Conservation (phyloP, 1,140 invertebrate genomes). For the Brachionus paranguensis region DNA sequence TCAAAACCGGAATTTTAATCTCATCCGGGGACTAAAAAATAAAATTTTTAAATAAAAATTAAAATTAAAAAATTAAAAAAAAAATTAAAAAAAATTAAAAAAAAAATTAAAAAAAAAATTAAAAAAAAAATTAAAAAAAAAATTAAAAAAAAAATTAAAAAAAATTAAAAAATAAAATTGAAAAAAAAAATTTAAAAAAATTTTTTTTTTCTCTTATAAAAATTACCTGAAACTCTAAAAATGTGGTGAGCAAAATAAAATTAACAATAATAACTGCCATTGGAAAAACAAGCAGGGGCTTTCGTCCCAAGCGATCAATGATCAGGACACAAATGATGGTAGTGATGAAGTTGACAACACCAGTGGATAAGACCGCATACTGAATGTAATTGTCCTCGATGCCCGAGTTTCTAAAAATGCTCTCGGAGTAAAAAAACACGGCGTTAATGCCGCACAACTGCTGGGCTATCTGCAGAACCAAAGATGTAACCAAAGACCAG, state of each 20-base stretch:
- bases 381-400: slow-evolving; percentile 59
- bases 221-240: slow-evolving; percentile 17
- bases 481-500: slow-evolving; percentile 48
- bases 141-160: not conserved
- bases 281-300: slow-evolving; percentile 34
- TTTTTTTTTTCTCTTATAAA: not conserved
- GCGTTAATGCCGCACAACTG: slow-evolving; percentile 55
- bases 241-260: slow-evolving; percentile 8
- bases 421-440: slow-evolving; percentile 74
- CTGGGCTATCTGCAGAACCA: slow-evolving; percentile 48
- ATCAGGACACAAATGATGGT: slow-evolving; percentile 60
- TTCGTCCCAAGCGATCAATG: slow-evolving; percentile 44
- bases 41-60: not conserved
- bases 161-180: too few species aligned
- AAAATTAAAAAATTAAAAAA: not conserved
- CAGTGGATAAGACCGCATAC: slow-evolving; percentile 67
- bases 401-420: slow-evolving; percentile 66
- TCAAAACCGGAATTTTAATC: not conserved
- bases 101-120: too few species aligned
- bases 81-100: not conserved
- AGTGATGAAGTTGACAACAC: slow-evolving; percentile 66
- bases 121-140: too few species aligned
- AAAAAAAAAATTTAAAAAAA: not conserved
- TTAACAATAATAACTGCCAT: slow-evolving; percentile 9
- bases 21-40: not conserved